phyloP scores from a whole-genome alignment of 2,888 invertebrate species.

The Pogonocherus hispidulus region DNA sequence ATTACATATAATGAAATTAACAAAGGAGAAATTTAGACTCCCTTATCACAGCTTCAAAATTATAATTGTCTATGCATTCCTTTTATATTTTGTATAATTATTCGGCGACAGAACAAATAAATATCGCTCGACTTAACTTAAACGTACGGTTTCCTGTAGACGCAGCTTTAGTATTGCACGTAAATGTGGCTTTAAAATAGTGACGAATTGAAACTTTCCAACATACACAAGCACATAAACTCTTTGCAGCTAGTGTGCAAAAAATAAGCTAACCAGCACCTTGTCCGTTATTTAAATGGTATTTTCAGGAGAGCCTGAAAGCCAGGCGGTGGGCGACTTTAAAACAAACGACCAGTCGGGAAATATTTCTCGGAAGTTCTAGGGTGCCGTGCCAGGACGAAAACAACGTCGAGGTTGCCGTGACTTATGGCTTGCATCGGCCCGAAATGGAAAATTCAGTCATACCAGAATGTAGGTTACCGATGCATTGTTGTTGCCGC shows the following conservation, averaged over 20 bases:
- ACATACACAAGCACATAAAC: background rate
- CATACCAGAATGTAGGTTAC: constrained; percentile 27
- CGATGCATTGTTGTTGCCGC: constrained; percentile 11
- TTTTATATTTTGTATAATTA: no score
- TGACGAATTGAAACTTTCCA: background rate
- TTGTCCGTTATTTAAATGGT: constrained; percentile 6
- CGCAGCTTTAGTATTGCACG: no score
- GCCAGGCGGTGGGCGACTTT: background rate
- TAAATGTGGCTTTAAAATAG: no score
- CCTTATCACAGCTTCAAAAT: no score
- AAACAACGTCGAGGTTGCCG: constrained; percentile 35
- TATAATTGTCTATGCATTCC: no score
- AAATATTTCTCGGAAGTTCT: constrained; percentile 33
- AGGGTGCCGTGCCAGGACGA: constrained; percentile 46
- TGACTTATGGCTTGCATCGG: constrained; percentile 36
- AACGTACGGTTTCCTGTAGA: no score
- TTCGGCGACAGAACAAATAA: no score
- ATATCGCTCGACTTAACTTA: no score
- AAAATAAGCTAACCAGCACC: background rate
- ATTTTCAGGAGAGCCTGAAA: background rate
- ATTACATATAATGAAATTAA: no score
- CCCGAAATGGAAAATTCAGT: constrained; percentile 25
- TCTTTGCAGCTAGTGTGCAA: background rate
- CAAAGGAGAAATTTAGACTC: no score
- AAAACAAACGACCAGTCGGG: constrained; percentile 19